Base-by-base conservation (phyloP, 2,888 invertebrate species). In the Cyaniris semiargus region DNA sequence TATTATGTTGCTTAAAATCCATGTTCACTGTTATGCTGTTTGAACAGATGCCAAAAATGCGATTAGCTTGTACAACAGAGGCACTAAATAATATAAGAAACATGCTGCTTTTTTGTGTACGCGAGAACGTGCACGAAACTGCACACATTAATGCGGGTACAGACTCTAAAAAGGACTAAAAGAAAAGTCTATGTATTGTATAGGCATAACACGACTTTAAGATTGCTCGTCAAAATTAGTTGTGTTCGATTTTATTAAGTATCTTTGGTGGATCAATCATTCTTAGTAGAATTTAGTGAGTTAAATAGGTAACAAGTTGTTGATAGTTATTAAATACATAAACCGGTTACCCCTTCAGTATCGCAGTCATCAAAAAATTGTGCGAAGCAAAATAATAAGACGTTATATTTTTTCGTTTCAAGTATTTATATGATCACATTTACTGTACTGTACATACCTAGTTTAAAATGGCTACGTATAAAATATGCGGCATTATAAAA, bases 41-140 rank as follows among this genome's bases (percentile, higher is more conserved):
- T 86, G 85, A 85, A 83, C 81, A 78, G 77, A 81, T 81, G 86
- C 86, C 86, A 86, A 84, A 83, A 84, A 79, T 80, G 79, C 81
- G 83, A 85, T 85, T 84, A 85, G 83, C 81, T 78, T 79, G 74
- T 38, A 60, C 72, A 78, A 77, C 66, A 44, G 66, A 48, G 74
- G 77, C 76, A 72, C 76, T 77, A 27, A 66, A 66, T 66, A 66
- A 66, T 31, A 74, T 15, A 48, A 23, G 48, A 27, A 53, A 53
- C 74, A 74, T 74, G 72, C 23, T 72, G 23, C 53, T 3, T 38
- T 74, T 48, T 71, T 71, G 44, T 72, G 21, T 53, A 23, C 31
- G 15, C 10, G 7, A 7, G 34, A 18, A n/a, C 66, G 66, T 75
- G 34, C 70, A 23, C 8, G 27, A 27, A 15, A 15, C 27, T 66